Conservation (phyloP, 2,113 vertebrate genomes). For the Cyanoramphus novaezelandiae region DNA sequence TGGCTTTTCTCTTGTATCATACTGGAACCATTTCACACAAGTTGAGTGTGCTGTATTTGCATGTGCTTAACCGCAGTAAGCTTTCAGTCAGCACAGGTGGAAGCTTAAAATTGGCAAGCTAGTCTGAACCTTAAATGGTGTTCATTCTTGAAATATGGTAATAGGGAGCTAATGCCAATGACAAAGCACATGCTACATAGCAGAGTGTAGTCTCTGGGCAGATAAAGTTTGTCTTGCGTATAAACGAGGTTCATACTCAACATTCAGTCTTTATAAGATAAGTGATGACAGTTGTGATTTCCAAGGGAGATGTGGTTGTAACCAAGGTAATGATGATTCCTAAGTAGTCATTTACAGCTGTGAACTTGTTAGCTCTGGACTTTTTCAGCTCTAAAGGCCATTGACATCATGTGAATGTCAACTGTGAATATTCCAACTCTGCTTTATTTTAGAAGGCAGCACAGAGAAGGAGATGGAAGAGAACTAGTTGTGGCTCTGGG, state of each 20-base stretch:
- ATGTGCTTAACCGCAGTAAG: neutral
- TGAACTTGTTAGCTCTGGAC: neutral
- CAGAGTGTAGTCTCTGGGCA: neutral
- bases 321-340: neutral
- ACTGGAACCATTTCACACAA: neutral
- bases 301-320: neutral
- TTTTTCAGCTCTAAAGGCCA: neutral
- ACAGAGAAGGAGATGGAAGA: neutral
- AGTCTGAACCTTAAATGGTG: neutral
- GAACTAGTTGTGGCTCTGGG: neutral
- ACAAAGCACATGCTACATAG: neutral
- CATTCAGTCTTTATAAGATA: neutral
- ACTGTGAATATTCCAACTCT: neutral
- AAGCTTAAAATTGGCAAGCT: neutral
- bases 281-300: neutral
- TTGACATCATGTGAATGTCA: neutral
- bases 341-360: neutral
- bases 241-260: neutral
- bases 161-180: neutral
- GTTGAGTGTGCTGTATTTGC: neutral
- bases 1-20: neutral
- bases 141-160: neutral
- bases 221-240: neutral
- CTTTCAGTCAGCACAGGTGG: neutral
- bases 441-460: neutral